Base-by-base conservation (phyloP, 2,888 invertebrate genomes). In the Cyclophora punctaria region DNA sequence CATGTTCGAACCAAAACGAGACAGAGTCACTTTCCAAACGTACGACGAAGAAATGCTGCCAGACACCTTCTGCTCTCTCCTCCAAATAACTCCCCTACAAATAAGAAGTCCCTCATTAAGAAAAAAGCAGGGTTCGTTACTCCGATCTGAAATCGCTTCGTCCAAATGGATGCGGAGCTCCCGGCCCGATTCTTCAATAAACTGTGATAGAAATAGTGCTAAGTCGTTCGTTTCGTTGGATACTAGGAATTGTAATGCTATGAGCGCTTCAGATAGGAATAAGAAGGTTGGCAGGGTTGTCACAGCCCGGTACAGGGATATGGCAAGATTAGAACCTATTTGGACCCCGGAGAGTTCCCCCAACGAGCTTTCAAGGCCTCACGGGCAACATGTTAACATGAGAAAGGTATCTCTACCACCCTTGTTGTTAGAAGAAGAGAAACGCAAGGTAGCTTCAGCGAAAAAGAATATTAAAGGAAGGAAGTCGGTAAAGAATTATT, bases 391-490 rank as follows among this genome's bases (percentile, higher is more conserved):
- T 7, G 79, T 74, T 58, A 76, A 64, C 56, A 67, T 80, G 49
- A 78, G 88, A 52, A 89, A 89, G 60, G 83, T 89, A 3, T 89
- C 88, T 0, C 63, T 89, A 35, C 89, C 89, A 0, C 89, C 89
- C 2, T 60, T 89, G 47, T 64, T 83, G 47, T 60, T 85, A 47
- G 85, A 88, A 42, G 89, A 89, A 48, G 86, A 85, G 49, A 86
- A 77, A 59, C 75, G 67, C 45, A 87, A 81, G 59, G 76, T 75
- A 0, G 49, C 62, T 41, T 83, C 87, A 0, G 83, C 78, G 7
- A 86, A 80, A 56, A 83, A 80, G 37, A 70, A 63, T 54, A 57
- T 66, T 3, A 77, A 72, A 56, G 51, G 64, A 5, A 72, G 69
- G 44, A 79, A 73, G 52, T 34, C 51, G 63, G 50, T 46, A 3